A percentile compares a stretch with the other conserved stretches of the same genome.
These are phyloP conservation scores for Anticlea derivata DNA, from an alignment of 2,888 invertebrate species.

Conservation along the genomic window DNA sequence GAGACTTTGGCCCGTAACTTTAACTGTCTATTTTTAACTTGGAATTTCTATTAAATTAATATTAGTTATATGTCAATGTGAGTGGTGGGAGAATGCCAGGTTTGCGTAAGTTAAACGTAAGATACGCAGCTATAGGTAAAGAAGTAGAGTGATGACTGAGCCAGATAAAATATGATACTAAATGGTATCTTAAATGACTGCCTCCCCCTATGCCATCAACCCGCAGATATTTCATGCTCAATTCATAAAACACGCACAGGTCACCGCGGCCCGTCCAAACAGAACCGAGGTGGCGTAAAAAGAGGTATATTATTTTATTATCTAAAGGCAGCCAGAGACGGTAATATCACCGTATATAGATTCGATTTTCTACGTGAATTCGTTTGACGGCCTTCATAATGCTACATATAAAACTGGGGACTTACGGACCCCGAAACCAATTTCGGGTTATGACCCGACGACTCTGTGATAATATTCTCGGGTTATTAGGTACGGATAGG, in stretches of 20 bases:
- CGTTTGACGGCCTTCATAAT: conserved; percentile 85
- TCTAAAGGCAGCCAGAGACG: conserved; percentile 77
- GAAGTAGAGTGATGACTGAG: conserved; percentile 7
- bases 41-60: too few relatives aligned
- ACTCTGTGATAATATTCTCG: conserved; percentile 84
- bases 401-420: conserved; percentile 84
- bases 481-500: conserved; percentile 84
- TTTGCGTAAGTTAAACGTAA: background rate
- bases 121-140: background rate
- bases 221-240: conserved; percentile 17
- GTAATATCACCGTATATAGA: conserved; percentile 84
- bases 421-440: conserved; percentile 85
- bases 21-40: too few relatives aligned
- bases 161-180: conserved; percentile 7
- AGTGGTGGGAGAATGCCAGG: too few relatives aligned
- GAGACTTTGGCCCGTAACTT: too few relatives aligned
- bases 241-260: conserved; percentile 31
- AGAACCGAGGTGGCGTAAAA: conserved; percentile 64
- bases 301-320: conserved; percentile 83
- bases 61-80: too few relatives aligned
- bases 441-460: conserved; percentile 85
- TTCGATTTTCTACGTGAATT: conserved; percentile 85
- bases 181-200: conserved; percentile 4
- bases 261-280: conserved; percentile 48
- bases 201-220: conserved; percentile 6